Conservation (phyloP, 1,140 invertebrate species). For the Subanguina moxae region DNA sequence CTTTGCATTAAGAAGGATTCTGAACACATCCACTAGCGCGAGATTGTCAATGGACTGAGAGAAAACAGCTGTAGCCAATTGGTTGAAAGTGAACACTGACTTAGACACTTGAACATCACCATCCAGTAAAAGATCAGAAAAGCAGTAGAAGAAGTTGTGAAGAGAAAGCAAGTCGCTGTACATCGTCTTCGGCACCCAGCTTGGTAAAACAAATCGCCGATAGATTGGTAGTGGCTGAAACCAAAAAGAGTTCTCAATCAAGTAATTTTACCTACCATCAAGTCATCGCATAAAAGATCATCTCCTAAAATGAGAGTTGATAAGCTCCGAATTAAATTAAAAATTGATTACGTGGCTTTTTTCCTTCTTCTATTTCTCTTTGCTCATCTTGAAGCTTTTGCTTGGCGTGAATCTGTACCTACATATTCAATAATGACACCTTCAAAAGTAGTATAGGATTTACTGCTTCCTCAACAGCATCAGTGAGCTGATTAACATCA, state of each 20-base stretch:
- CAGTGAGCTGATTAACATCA: conserved; percentile 17
- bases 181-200: conserved; percentile 23
- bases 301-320: too few species aligned
- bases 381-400: too few species aligned
- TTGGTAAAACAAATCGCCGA: conserved; percentile 14
- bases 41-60: neutral
- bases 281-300: conserved; percentile 33
- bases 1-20: conserved; percentile 6
- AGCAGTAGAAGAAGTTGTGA: conserved; percentile 23
- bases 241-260: neutral
- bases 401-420: conserved; percentile 12
- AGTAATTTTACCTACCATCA: conserved; percentile 13
- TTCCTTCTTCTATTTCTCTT: conserved; percentile 11
- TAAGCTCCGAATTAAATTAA: too few species aligned
- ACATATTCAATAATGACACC: neutral
- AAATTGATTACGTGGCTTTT: conserved; percentile 22
- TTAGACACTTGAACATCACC: neutral
- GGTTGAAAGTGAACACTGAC: conserved; percentile 18
- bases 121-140: conserved; percentile 16
- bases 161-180: conserved; percentile 25
- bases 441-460: neutral
- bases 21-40: conserved; percentile 2
- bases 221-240: conserved; percentile 30
- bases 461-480: neutral
- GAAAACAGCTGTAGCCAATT: conserved; percentile 25